Percentiles rank a stretch among this genome's conserved stretches.
Evolutionary conservation across 2,888 invertebrate species (phyloP).

Genomic region (Tachina lurida): DNA sequence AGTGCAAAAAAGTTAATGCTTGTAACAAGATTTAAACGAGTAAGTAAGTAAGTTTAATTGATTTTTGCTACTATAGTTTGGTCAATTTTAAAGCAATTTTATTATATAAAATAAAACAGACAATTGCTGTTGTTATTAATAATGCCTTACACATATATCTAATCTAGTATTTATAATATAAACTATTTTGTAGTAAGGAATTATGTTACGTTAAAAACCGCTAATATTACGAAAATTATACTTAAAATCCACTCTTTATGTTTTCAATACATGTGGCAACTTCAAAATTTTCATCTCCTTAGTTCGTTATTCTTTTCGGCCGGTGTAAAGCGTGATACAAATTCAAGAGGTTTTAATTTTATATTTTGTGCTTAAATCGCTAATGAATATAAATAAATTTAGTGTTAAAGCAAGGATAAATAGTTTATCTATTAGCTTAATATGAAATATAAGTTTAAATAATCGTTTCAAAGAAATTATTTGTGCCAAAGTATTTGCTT

Average conservation of each 20-base stretch:
- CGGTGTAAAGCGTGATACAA: background rate
- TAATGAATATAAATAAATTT: background rate
- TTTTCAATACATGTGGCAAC: background rate
- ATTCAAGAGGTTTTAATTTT: background rate
- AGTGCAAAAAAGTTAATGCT: no score
- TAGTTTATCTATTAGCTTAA: background rate
- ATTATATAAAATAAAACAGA: no score
- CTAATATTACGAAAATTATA: background rate
- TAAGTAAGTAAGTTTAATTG: no score
- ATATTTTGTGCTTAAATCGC: background rate
- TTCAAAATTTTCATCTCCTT: background rate
- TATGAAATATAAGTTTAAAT: background rate
- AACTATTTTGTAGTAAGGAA: no score
- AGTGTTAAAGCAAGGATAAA: slow-evolving; percentile 2
- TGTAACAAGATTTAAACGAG: no score
- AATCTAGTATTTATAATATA: no score
- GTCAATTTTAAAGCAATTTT: no score
- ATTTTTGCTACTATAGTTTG: no score
- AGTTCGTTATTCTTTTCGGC: slow-evolving; percentile 22
- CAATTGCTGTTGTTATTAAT: background rate
- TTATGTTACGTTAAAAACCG: no score
- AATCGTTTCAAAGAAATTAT: background rate
- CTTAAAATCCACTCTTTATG: background rate
- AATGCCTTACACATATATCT: no score
- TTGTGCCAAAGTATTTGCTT: background rate